Percentiles rank a stretch among this genome's conserved stretches.
Evolutionary conservation across 1,140 invertebrate genomes (phyloP).

Genomic region (honey bee (Apis mellifera)): Amel_HAv3.1 CM009943.2:3056001-3056500

Average conservation of each 20-base stretch:
- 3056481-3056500: not conserved
- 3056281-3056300: not conserved
- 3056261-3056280: not conserved
- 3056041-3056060: not conserved
- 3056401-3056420: not conserved
- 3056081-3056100: not conserved
- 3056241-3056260: not conserved
- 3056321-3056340: no score
- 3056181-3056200: not conserved
- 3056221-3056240: not conserved
- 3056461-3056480: not conserved
- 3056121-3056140: not conserved
- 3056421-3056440: not conserved
- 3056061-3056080: not conserved
- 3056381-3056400: not conserved
- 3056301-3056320: not conserved
- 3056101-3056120: not conserved
- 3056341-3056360: not conserved
- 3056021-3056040: not conserved
- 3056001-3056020: no score
- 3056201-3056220: not conserved
- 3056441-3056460: not conserved
- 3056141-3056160: not conserved
- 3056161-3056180: slow-evolving; percentile 1
- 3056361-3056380: not conserved